phyloP scores from a whole-genome alignment of 1,140 invertebrate genomes.

The Papilio aristodemus region DNA sequence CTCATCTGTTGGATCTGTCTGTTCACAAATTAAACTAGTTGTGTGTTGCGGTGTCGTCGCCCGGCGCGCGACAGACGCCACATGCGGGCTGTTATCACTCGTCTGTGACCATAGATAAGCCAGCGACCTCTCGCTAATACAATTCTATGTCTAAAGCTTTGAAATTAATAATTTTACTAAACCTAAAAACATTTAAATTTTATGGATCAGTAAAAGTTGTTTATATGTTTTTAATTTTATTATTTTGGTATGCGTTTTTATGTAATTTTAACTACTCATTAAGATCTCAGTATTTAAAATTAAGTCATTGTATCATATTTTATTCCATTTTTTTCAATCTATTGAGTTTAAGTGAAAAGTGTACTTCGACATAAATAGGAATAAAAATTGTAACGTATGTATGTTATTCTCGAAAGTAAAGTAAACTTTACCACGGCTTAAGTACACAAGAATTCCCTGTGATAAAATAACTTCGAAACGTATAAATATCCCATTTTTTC shows the following conservation, averaged over 20 bases:
- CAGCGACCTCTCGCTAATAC: conserved; percentile 48
- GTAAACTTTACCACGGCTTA: conserved; percentile 18
- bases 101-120: conserved; percentile 52
- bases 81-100: conserved; percentile 62
- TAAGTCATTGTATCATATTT: no score
- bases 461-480: conserved; percentile 55
- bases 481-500: conserved; percentile 77
- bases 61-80: conserved; percentile 40
- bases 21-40: conserved; percentile 53
- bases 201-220: not conserved
- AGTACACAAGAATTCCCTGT: conserved; percentile 24
- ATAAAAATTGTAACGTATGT: not conserved
- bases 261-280: no score
- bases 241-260: no score
- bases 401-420: conserved; percentile 17
- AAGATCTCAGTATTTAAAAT: no score
- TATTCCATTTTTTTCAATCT: no score
- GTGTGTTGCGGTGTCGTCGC: conserved; percentile 51
- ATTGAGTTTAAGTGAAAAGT: no score
- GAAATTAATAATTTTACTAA: conserved; percentile 37
- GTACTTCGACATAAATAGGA: not conserved
- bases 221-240: not conserved
- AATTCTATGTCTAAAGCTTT: conserved; percentile 40
- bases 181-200: conserved; percentile 36
- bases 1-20: conserved; percentile 50